Conservation (phyloP, 2,888 invertebrate genomes). For the Agriotes lineatus region DNA sequence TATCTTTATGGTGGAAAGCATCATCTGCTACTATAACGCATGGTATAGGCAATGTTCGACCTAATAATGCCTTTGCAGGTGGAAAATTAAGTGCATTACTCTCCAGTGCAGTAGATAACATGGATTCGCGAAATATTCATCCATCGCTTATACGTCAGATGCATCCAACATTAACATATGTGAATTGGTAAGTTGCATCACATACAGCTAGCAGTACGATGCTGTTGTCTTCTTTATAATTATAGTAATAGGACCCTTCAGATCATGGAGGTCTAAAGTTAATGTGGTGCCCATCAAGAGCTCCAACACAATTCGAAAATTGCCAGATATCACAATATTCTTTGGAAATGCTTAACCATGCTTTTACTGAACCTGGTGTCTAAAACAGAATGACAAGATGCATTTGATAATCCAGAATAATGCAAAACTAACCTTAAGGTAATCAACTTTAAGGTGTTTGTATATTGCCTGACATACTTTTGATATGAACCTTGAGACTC, state of each 20-base stretch:
- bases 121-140: conserved; percentile 42
- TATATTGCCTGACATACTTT: neutral
- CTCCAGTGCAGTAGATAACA: conserved; percentile 41
- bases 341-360: conserved; percentile 21
- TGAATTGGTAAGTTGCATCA: conserved; percentile 52
- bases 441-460: neutral
- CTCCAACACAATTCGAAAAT: conserved; percentile 50
- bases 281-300: conserved; percentile 51
- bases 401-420: too few relatives aligned
- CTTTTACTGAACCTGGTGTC: neutral
- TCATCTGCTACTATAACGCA: conserved; percentile 52
- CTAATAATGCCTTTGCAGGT: too few relatives aligned
- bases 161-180: conserved; percentile 50
- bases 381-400: too few relatives aligned
- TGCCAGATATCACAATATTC: conserved; percentile 45
- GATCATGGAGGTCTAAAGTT: conserved; percentile 40
- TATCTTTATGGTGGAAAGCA: conserved; percentile 48
- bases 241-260: conserved; percentile 50
- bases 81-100: conserved; percentile 44
- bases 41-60: too few relatives aligned
- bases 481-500: conserved; percentile 12
- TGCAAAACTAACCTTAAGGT: neutral
- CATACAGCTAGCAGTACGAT: conserved; percentile 52
- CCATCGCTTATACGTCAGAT: conserved; percentile 53
- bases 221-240: conserved; percentile 52